These are phyloP conservation scores for Brachionus rubens DNA, from an alignment of 1,140 invertebrate species.

Conservation along the genomic window DNA sequence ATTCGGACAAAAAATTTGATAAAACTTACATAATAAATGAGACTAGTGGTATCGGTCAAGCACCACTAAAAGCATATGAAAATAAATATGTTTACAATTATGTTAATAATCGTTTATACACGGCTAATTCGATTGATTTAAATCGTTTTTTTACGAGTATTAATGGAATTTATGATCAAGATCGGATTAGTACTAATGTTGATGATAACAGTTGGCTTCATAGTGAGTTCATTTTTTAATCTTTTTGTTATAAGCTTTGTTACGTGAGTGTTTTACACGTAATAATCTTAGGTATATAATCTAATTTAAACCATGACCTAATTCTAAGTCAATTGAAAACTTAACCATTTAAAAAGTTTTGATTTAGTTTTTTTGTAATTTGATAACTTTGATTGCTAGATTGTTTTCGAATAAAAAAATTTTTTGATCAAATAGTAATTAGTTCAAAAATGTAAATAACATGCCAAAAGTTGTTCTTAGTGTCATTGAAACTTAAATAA, in stretches of 20 bases:
- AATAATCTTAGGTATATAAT: too few relatives aligned
- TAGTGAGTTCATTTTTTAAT: background rate
- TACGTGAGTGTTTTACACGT: too few relatives aligned
- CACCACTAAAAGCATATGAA: conserved; percentile 30
- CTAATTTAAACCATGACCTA: too few relatives aligned
- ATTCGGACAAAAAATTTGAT: background rate
- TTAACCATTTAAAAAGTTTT: too few relatives aligned
- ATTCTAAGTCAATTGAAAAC: too few relatives aligned
- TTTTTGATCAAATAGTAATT: too few relatives aligned
- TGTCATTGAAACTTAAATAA: too few relatives aligned
- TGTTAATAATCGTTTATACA: background rate
- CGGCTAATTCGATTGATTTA: conserved; percentile 35
- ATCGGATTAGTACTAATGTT: conserved; percentile 17
- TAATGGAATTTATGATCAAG: conserved; percentile 1
- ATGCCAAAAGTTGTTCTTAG: too few relatives aligned
- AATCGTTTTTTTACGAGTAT: conserved; percentile 42
- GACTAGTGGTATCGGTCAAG: conserved; percentile 20
- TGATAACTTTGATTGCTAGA: too few relatives aligned
- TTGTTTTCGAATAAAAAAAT: too few relatives aligned
- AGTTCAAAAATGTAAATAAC: too few relatives aligned
- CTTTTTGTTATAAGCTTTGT: background rate
- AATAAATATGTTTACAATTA: conserved; percentile 22
- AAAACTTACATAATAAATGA: conserved; percentile 16
- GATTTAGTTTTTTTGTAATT: too few relatives aligned
- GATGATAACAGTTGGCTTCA: conserved; percentile 31